Evolutionary conservation across 1,140 invertebrate species (phyloP).

Genomic region (Trachymyrmex cornetzi): DNA sequence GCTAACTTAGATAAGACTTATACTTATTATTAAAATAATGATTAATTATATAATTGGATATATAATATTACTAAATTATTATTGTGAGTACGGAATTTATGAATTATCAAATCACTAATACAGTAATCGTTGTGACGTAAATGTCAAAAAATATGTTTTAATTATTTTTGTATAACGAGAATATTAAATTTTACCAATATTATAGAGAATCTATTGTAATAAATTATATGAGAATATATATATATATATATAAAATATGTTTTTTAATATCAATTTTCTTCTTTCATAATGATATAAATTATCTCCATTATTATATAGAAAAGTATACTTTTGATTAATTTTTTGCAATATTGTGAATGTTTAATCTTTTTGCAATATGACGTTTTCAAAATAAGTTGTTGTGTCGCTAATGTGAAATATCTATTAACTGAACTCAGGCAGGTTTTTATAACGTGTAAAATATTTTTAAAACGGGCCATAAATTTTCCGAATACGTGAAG

Average conservation of each 20-base stretch:
- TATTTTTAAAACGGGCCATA: slow-evolving; percentile 20
- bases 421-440: slow-evolving; percentile 16
- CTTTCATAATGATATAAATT: slow-evolving; percentile 1
- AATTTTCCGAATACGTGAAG: slow-evolving; percentile 17
- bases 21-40: background rate
- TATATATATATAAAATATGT: no score
- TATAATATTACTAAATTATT: background rate
- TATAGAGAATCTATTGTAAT: background rate
- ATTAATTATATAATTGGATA: slow-evolving; percentile 12
- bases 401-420: background rate
- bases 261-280: background rate
- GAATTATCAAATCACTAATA: background rate
- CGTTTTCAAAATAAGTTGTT: background rate
- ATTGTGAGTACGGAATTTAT: background rate
- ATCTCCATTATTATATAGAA: background rate
- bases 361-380: background rate
- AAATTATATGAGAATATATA: no score
- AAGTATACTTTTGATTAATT: background rate
- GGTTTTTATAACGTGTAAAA: slow-evolving; percentile 3
- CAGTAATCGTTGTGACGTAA: background rate
- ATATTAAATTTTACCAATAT: background rate
- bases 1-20: slow-evolving; percentile 16
- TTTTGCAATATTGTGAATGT: background rate
- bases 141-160: background rate
- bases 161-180: background rate